Conservation (phyloP, 2,888 invertebrate genomes). For the Drosophila kanekoi region DNA sequence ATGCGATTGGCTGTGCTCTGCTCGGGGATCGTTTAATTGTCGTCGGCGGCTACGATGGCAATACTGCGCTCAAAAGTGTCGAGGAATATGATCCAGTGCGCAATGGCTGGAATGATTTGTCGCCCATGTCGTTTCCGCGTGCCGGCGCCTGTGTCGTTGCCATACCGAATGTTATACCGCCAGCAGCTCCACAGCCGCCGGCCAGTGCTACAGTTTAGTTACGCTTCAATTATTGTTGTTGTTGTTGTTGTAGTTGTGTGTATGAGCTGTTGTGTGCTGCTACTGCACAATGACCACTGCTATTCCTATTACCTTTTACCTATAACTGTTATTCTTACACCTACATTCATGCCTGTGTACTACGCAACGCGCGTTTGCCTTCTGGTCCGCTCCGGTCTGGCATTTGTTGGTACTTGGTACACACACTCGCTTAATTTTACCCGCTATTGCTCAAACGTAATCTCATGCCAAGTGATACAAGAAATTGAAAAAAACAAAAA, state of each 20-base stretch:
- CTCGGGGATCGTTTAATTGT: constrained; percentile 91
- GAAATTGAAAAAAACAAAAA: constrained; percentile 4
- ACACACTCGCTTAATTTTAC: constrained; percentile 10
- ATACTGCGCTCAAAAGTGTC: constrained; percentile 93
- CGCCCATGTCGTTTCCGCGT: constrained; percentile 92
- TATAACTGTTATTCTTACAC: constrained; percentile 7
- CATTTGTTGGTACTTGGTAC: constrained; percentile 43
- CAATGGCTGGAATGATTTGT: constrained; percentile 92
- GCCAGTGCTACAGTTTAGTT: constrained; percentile 85
- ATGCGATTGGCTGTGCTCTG: constrained; percentile 94
- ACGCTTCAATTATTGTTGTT: constrained; percentile 50
- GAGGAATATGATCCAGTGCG: constrained; percentile 95
- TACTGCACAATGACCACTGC: constrained; percentile 38
- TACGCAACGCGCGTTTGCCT: not conserved
- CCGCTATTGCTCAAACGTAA: constrained; percentile 30
- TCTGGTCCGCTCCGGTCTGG: constrained; percentile 6
- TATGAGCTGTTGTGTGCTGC: constrained; percentile 33
- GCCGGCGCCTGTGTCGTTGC: constrained; percentile 95
- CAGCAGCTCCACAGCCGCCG: constrained; percentile 81
- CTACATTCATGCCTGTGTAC: constrained; percentile 10
- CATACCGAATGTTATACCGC: constrained; percentile 86
- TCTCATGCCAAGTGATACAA: constrained; percentile 55
- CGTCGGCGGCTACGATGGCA: constrained; percentile 96
- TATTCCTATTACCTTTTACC: constrained; percentile 33
- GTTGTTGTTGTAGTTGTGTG: constrained; percentile 39